Percentiles rank a stretch among this genome's conserved stretches.
Conservation (phyloP, 2,888 invertebrate genomes). For the Mythimna albipuncta region DNA sequence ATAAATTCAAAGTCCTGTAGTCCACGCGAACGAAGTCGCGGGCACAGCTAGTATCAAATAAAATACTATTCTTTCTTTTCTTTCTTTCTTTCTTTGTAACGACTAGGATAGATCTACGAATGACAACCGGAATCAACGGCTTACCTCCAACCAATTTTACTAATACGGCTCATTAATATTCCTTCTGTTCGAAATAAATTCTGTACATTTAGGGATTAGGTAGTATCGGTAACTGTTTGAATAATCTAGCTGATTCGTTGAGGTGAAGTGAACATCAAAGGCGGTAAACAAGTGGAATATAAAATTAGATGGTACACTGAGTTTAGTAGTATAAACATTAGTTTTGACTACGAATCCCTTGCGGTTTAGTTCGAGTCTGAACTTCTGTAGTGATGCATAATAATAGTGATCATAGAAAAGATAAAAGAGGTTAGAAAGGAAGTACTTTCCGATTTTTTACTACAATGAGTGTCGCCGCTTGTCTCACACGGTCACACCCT, state of each 20-base stretch:
- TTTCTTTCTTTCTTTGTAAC: too few species aligned
- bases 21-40: too few species aligned
- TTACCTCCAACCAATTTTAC: neutral
- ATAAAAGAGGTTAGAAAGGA: too few species aligned
- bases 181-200: slow-evolving; percentile 19
- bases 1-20: too few species aligned
- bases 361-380: slow-evolving; percentile 9
- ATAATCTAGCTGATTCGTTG: slow-evolving; percentile 1
- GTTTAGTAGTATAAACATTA: slow-evolving; percentile 1
- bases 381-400: neutral
- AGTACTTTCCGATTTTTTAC: too few species aligned
- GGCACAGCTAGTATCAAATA: too few species aligned
- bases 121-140: neutral
- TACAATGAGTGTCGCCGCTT: too few species aligned
- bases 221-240: neutral
- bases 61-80: too few species aligned
- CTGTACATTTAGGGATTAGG: neutral
- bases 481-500: too few species aligned
- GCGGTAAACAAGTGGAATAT: slow-evolving; percentile 29
- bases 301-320: slow-evolving; percentile 14
- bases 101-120: too few species aligned
- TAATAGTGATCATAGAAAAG: too few species aligned
- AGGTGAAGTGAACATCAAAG: slow-evolving; percentile 19
- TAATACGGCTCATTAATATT: slow-evolving; percentile 28
- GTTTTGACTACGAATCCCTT: slow-evolving; percentile 7